phyloP scores from a whole-genome alignment of 2,888 invertebrate genomes.

The Mythimna ferrago region DNA sequence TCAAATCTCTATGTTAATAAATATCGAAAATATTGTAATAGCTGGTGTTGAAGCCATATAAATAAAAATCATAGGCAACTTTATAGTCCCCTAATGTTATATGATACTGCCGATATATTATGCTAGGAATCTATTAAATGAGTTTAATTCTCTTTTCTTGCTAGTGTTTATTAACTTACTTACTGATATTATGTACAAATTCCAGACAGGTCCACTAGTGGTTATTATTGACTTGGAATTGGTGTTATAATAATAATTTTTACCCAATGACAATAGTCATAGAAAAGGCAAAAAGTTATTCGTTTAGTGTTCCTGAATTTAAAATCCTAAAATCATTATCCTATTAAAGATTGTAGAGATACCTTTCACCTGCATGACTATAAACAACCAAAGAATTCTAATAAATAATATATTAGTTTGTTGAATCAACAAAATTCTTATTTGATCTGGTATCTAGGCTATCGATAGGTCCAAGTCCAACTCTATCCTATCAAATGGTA shows the following conservation, averaged over 20 bases:
- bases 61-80: slow-evolving; percentile 7
- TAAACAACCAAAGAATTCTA: neutral
- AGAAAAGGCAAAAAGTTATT: neutral
- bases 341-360: neutral
- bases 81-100: neutral
- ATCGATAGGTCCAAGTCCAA: slow-evolving; percentile 52
- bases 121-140: neutral
- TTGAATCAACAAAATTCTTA: slow-evolving; percentile 17
- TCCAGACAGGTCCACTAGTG: neutral
- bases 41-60: slow-evolving; percentile 5
- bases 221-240: neutral
- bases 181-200: neutral
- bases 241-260: neutral
- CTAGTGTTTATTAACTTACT: neutral
- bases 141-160: neutral
- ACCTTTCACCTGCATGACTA: neutral
- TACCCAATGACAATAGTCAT: neutral
- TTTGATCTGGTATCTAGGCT: slow-evolving; percentile 42
- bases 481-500: slow-evolving; percentile 71
- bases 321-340: neutral
- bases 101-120: neutral
- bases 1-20: neutral
- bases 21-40: slow-evolving; percentile 11
- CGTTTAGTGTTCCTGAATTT: neutral
- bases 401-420: neutral